Conservation (phyloP, 2,113 vertebrate genomes). For the Carassius auratus region DNA sequence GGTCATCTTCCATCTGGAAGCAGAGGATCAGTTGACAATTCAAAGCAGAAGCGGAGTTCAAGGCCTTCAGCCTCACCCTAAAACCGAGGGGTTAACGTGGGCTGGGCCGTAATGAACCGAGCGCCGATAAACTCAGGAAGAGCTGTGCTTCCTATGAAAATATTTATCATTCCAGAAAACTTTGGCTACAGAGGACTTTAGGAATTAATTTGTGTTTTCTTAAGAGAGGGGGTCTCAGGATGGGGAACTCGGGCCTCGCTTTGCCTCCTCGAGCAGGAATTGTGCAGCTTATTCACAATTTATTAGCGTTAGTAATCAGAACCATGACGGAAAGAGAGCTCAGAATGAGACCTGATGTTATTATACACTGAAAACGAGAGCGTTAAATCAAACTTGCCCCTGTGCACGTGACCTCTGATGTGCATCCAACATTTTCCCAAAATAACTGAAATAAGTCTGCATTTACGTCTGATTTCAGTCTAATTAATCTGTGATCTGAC, state of each 20-base stretch:
- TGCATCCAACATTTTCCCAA: conserved; percentile 35
- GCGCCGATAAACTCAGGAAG: conserved; percentile 81
- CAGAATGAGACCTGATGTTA: conserved; percentile 71
- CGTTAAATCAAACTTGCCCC: conserved; percentile 70
- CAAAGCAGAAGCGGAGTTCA: conserved; percentile 54
- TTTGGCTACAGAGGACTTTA: conserved; percentile 77
- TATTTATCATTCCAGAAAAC: conserved; percentile 83
- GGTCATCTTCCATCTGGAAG: conserved; percentile 57
- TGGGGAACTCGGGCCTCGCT: conserved; percentile 76
- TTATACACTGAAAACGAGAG: conserved; percentile 64
- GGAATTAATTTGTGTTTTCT: conserved; percentile 84
- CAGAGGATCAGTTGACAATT: conserved; percentile 54
- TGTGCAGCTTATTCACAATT: conserved; percentile 78
- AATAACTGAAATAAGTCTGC: neutral
- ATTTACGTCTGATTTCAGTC: conserved; percentile 6
- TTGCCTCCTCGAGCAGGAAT: conserved; percentile 60
- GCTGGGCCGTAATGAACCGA: conserved; percentile 68
- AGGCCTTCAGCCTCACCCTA: conserved; percentile 43
- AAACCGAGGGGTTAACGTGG: conserved; percentile 51
- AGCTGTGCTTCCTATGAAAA: conserved; percentile 79
- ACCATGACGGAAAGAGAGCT: conserved; percentile 67
- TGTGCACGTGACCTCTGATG: conserved; percentile 58
- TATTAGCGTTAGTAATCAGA: conserved; percentile 78
- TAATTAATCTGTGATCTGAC: conserved; percentile 26
- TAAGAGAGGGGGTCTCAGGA: conserved; percentile 76